Base-by-base conservation (phyloP, 1,140 invertebrate species). In the Periplaneta americana region DNA sequence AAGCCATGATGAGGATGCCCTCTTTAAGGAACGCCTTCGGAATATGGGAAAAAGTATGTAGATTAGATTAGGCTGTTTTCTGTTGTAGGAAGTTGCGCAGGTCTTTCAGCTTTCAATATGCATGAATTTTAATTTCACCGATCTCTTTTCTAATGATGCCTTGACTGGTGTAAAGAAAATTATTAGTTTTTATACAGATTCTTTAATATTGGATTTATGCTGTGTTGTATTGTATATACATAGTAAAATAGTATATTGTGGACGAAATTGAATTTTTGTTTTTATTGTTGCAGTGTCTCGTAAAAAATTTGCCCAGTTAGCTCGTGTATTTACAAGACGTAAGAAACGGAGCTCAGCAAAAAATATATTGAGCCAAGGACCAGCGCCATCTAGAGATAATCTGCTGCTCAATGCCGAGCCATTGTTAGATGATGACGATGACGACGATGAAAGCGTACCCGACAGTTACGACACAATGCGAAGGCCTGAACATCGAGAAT, bases 21-120 rank as follows among this genome's bases (percentile, higher is more conserved):
- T 93, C 28, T 96, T 96, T 84, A 93, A 93, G 87, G 95, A 96
- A 88, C 92, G 95, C 85, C 88, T 97, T 33, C 94, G 93, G 88
- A 95, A 96, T 88, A 97, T 97, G 96, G 95, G 96, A 33, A 96
- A 96, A 92, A 88, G 94, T 95, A 86, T 84, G 84, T 75, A 57
- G n/a, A n/a, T n/a, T n/a, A n/a, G n/a, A n/a, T n/a, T n/a, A n/a
- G n/a, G n/a, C n/a, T n/a, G n/a, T n/a, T n/a, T n/a, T n/a, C n/a
- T n/a, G n/a, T n/a, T n/a, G n/a, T n/a, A n/a, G n/a, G n/a, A n/a
- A n/a, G n/a, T n/a, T n/a, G n/a, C n/a, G n/a, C n/a, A n/a, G n/a
- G n/a, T n/a, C n/a, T n/a, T n/a, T n/a, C n/a, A n/a, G n/a, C n/a
- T n/a, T n/a, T n/a, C n/a, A n/a, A n/a, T n/a, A n/a, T n/a, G n/a